These are phyloP conservation scores for Procambarus clarkii DNA, from an alignment of 1,140 invertebrate species.

Conservation along the genomic window DNA sequence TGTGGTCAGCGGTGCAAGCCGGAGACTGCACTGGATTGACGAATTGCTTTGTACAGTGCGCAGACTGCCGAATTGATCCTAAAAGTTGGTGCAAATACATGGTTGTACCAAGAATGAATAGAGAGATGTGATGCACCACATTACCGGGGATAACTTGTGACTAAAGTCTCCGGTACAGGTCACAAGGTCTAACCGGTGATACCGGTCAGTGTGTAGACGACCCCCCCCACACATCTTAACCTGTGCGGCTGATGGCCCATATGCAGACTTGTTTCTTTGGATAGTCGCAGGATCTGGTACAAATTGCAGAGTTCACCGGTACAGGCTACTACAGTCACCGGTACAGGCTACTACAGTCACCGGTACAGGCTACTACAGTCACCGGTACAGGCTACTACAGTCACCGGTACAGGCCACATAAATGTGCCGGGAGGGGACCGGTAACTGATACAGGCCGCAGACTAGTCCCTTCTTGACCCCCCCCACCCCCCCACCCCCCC, in stretches of 20 bases:
- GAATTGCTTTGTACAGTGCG: no score
- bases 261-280: neutral
- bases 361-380: conserved; percentile 18
- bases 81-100: no score
- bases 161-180: neutral
- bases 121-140: no score
- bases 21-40: neutral
- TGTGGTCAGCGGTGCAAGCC: neutral
- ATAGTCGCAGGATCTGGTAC: neutral
- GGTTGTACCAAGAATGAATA: no score
- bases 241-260: neutral
- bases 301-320: conserved; percentile 5
- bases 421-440: neutral
- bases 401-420: conserved; percentile 15
- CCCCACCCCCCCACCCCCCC: conserved; percentile 34
- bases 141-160: no score
- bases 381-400: conserved; percentile 16
- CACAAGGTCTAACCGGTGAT: neutral
- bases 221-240: neutral
- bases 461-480: conserved; percentile 66
- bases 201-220: neutral
- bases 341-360: conserved; percentile 7
- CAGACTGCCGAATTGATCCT: no score
- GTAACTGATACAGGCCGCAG: conserved; percentile 44
- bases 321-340: neutral